Base-by-base conservation (phyloP, 2,888 invertebrate species). In the Callinectes sapidus region DNA sequence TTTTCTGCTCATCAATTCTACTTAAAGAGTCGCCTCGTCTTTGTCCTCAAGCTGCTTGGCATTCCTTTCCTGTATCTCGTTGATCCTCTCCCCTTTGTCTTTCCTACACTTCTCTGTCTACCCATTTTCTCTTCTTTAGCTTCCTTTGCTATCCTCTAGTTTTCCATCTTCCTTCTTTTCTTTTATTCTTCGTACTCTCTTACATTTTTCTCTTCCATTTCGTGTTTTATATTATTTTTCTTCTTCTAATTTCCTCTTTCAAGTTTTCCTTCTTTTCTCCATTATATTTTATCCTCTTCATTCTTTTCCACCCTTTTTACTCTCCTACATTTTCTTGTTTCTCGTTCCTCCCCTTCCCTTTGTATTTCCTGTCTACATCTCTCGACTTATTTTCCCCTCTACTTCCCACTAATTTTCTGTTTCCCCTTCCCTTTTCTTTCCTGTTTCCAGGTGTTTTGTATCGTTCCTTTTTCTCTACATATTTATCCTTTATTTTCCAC, bases 11-110 rank as follows among this genome's bases (percentile, higher is more conserved):
- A 54, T 87, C 87, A 48, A 28, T 87, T 48, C 42, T 87, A 28
- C 87, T 87, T 87, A 48, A 48, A 54, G n/a, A 54, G 28, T 18
- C 48, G 48, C 87, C 87, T 87, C 48, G 28, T 48, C 87, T 28
- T n/a, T 55, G 48, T 87, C 48, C 87, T 87, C 48, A 54, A 54
- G 23, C 48, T 28, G 54, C 55, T 35, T 55, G 28, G 14, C 87
- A 54, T 87, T 55, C 48, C 48, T 87, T 42, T 14, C 87, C 55
- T 87, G 48, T 23, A 42, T 54, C 87, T 87, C 48, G 13, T 48
- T 28, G n/a, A 35, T 48, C 55, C 55, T 81, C 14, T 35, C 81
- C 35, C 35, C 81, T 81, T 16, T 81, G 35, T 81, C 81, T 35
- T 35, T 35, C 35, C n/a, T 71, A 71, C 13, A 28, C 28, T 71